Conservation (phyloP, 2,888 invertebrate species). For the Drosophila austrosaltans region DNA sequence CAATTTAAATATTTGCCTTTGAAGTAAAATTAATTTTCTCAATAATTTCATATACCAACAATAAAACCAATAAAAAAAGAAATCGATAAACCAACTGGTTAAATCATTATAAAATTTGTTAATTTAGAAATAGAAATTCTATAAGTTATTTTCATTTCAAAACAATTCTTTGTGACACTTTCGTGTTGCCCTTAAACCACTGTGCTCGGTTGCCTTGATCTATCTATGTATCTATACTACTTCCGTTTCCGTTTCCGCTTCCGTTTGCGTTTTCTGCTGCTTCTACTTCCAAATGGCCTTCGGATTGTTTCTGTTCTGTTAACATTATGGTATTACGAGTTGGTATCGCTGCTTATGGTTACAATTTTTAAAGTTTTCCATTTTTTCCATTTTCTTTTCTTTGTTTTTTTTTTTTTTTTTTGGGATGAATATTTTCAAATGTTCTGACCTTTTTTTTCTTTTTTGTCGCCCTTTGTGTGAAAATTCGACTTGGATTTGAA, state of each 20-base stretch:
- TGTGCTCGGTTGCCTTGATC: no score
- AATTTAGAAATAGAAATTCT: background rate
- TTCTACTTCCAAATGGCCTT: constrained; percentile 9
- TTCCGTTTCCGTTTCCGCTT: background rate
- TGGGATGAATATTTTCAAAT: constrained; percentile 32
- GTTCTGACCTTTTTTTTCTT: constrained; percentile 13
- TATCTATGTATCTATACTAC: no score
- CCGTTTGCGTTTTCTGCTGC: constrained; percentile 1
- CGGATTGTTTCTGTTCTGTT: constrained; percentile 42
- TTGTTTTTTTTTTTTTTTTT: constrained; percentile 4
- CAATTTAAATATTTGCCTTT: no score
- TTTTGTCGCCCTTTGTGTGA: constrained; percentile 37
- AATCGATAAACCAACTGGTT: no score
- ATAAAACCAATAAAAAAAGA: no score
- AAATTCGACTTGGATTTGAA: constrained; percentile 52
- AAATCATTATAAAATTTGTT: no score
- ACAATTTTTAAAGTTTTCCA: background rate
- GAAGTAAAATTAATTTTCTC: no score
- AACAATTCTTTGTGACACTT: no score
- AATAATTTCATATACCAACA: no score
- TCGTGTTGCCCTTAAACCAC: no score
- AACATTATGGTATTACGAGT: constrained; percentile 23
- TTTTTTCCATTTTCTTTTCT: background rate
- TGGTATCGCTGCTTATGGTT: constrained; percentile 24
- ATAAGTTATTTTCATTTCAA: no score